These are phyloP conservation scores for Brachionus plicatilis DNA, from an alignment of 1,140 invertebrate genomes.

Conservation along the genomic window DNA sequence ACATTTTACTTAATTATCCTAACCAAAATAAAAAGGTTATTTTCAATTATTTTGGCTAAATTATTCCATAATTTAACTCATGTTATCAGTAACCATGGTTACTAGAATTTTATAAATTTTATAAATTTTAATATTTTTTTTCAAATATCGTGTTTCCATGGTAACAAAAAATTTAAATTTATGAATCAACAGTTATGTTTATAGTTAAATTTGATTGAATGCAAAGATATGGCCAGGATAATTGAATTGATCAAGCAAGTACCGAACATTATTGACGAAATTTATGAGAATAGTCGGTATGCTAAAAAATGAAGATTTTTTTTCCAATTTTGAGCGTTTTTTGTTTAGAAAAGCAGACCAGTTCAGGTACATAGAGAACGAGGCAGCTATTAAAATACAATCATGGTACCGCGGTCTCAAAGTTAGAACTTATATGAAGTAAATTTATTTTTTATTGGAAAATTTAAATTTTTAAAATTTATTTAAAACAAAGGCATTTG, in stretches of 20 bases:
- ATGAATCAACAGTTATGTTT: not conserved
- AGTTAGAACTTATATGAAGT: slow-evolving; percentile 50
- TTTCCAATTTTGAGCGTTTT: not conserved
- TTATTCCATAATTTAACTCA: not conserved
- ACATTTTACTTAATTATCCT: slow-evolving; percentile 46
- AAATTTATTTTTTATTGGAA: slow-evolving; percentile 40
- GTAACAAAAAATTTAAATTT: not conserved
- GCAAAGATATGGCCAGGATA: not conserved
- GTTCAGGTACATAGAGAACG: slow-evolving; percentile 47
- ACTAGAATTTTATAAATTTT: too few relatives aligned
- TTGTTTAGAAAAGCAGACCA: slow-evolving; percentile 49
- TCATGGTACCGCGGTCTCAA: slow-evolving; percentile 50
- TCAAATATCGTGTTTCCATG: not conserved
- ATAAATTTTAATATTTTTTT: not conserved
- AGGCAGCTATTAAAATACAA: slow-evolving; percentile 50
- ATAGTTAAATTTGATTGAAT: not conserved
- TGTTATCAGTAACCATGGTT: not conserved
- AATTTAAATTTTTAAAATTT: not conserved
- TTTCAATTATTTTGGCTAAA: not conserved
- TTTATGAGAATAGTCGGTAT: slow-evolving; percentile 18
- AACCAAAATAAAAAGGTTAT: not conserved
- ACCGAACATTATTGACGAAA: slow-evolving; percentile 32
- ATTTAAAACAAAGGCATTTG: slow-evolving; percentile 47
- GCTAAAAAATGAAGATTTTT: not conserved
- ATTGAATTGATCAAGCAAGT: slow-evolving; percentile 30